These are phyloP conservation scores for Sparus aurata DNA, from an alignment of 2,797 vertebrate species.

Conservation along the genomic window DNA sequence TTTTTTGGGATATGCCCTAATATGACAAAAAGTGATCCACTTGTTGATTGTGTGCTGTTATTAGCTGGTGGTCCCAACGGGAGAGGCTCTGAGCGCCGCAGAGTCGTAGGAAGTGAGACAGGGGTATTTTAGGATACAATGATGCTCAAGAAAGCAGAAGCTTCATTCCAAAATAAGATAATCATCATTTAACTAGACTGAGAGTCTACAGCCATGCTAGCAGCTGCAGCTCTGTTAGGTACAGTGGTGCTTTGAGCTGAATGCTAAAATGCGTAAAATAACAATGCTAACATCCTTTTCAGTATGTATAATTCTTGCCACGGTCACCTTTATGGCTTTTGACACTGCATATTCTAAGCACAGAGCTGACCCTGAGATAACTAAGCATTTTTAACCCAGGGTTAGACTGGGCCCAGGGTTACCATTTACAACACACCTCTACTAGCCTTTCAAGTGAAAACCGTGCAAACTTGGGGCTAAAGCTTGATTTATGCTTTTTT, in stretches of 20 bases:
- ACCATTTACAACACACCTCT: no score
- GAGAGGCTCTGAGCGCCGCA: slow-evolving; percentile 69
- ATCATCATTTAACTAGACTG: not conserved
- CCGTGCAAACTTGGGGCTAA: no score
- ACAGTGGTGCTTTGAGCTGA: not conserved
- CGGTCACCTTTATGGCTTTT: not conserved
- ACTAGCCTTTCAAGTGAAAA: no score
- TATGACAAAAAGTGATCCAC: slow-evolving; percentile 74
- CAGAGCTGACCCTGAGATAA: no score
- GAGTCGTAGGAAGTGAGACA: slow-evolving; percentile 66
- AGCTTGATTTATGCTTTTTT: no score
- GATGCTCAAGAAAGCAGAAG: slow-evolving; percentile 36
- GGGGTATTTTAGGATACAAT: slow-evolving; percentile 74
- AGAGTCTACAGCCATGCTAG: not conserved
- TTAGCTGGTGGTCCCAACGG: slow-evolving; percentile 66
- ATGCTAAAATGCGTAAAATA: not conserved
- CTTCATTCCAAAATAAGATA: slow-evolving; percentile 1
- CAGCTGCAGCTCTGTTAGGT: not conserved
- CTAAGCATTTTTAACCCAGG: no score
- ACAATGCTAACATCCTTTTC: not conserved
- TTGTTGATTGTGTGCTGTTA: slow-evolving; percentile 70
- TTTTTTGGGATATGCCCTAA: slow-evolving; percentile 66
- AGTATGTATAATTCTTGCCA: not conserved
- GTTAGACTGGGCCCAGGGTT: no score
- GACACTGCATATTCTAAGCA: no score